Conservation (phyloP, 2,888 invertebrate species). For the Sarcophaga rosellei region DNA sequence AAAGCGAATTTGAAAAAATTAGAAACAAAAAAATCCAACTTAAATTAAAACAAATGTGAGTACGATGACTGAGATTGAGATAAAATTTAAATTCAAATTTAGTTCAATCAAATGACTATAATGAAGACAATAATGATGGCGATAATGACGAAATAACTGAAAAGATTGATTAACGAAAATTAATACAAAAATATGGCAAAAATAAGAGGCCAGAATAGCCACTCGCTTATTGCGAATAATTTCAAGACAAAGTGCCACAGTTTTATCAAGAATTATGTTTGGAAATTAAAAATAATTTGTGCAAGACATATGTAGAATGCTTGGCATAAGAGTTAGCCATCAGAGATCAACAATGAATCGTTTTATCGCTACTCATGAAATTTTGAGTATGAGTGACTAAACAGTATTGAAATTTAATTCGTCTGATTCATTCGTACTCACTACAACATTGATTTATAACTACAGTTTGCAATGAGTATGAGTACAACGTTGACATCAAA, state of each 20-base stretch:
- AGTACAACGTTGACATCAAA: too few relatives aligned
- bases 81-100: slow-evolving; percentile 45
- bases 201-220: slow-evolving; percentile 6
- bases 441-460: too few relatives aligned
- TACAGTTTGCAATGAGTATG: too few relatives aligned
- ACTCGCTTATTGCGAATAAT: neutral
- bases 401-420: too few relatives aligned
- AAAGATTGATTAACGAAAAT: slow-evolving; percentile 43
- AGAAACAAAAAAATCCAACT: neutral
- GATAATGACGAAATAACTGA: slow-evolving; percentile 12
- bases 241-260: neutral
- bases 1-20: slow-evolving; percentile 12
- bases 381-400: too few relatives aligned
- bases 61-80: slow-evolving; percentile 43
- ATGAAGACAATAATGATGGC: neutral
- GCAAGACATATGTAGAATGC: neutral
- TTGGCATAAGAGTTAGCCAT: too few relatives aligned
- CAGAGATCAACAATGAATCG: too few relatives aligned
- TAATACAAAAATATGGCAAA: slow-evolving; percentile 13
- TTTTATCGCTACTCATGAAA: too few relatives aligned
- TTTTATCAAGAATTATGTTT: slow-evolving; percentile 15
- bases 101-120: slow-evolving; percentile 12
- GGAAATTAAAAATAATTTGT: neutral
- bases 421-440: too few relatives aligned
- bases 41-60: slow-evolving; percentile 25